A percentile compares a stretch with the other conserved stretches of the same genome.
Conservation (phyloP, 2,888 invertebrate genomes). For the Buathra laborator region DNA sequence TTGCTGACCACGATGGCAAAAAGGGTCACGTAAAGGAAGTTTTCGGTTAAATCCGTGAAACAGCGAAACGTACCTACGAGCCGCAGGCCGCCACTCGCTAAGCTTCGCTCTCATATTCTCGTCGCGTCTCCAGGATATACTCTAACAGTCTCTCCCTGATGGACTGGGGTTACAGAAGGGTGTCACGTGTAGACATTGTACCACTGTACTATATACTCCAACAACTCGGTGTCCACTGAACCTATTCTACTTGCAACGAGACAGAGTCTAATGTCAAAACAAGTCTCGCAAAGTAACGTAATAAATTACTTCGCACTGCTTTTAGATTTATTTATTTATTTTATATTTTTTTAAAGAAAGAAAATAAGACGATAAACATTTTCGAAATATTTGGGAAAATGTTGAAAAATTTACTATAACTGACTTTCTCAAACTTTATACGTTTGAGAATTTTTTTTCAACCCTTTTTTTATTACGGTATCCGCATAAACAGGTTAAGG, state of each 20-base stretch:
- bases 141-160: slow-evolving; percentile 44
- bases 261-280: slow-evolving; percentile 47
- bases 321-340: neutral
- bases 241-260: slow-evolving; percentile 24
- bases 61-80: slow-evolving; percentile 63
- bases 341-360: neutral
- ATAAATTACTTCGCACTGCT: slow-evolving; percentile 51
- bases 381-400: too few species aligned
- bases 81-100: slow-evolving; percentile 66
- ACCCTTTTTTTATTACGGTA: neutral
- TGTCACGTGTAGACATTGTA: slow-evolving; percentile 2
- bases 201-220: neutral
- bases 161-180: slow-evolving; percentile 57
- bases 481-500: neutral
- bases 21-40: slow-evolving; percentile 73
- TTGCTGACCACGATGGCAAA: slow-evolving; percentile 45
- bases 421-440: neutral
- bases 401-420: too few species aligned
- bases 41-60: slow-evolving; percentile 73
- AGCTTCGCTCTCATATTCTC: slow-evolving; percentile 75
- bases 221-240: neutral
- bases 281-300: slow-evolving; percentile 25
- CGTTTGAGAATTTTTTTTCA: neutral
- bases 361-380: neutral
- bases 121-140: slow-evolving; percentile 76